A percentile compares a stretch with the other conserved stretches of the same genome.
phyloP scores from a whole-genome alignment of 2,888 invertebrate genomes.

The Lepidochrysops patricia region DNA sequence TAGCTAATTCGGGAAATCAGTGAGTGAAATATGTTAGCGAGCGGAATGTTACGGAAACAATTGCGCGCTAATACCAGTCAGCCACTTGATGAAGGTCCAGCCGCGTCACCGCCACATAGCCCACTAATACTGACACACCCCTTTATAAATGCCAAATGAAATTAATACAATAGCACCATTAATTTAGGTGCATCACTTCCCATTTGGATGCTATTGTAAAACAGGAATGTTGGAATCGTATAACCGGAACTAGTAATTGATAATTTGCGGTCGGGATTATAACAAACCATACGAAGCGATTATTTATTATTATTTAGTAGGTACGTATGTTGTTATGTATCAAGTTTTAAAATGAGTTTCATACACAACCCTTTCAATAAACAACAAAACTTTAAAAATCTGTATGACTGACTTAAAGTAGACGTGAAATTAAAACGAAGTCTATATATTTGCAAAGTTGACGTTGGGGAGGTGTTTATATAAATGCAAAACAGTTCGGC shows the following conservation, averaged over 20 bases:
- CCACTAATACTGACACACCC: slow-evolving; percentile 24
- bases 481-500: slow-evolving; percentile 74
- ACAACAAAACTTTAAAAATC: not conserved
- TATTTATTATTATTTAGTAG: not conserved
- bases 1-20: slow-evolving; percentile 65
- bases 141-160: slow-evolving; percentile 19
- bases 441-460: slow-evolving; percentile 29
- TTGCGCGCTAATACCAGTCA: slow-evolving; percentile 71
- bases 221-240: not conserved
- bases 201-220: slow-evolving; percentile 8
- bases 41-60: slow-evolving; percentile 66
- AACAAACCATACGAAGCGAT: not conserved
- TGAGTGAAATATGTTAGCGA: slow-evolving; percentile 56
- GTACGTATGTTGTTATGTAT: no score
- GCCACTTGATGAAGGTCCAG: slow-evolving; percentile 67
- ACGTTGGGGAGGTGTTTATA: slow-evolving; percentile 60
- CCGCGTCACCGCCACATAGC: slow-evolving; percentile 33
- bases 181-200: slow-evolving; percentile 2
- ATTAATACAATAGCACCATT: slow-evolving; percentile 19
- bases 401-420: not conserved
- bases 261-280: not conserved
- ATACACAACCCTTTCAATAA: not conserved
- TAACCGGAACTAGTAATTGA: not conserved
- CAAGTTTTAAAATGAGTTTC: not conserved
- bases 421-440: slow-evolving; percentile 16